Conservation (phyloP, 2,888 invertebrate genomes). For the Mactromeris polynyma region DNA sequence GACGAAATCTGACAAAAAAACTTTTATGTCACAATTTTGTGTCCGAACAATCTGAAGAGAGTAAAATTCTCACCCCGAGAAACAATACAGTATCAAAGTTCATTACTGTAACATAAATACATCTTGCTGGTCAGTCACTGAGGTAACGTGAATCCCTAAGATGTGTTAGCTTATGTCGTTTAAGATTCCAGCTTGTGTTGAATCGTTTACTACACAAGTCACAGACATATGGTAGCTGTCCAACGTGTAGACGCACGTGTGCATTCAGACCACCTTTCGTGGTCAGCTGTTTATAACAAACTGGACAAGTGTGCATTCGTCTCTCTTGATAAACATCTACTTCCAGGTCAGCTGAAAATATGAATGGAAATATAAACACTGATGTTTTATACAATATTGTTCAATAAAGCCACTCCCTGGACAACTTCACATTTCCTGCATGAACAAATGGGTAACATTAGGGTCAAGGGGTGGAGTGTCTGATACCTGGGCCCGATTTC, state of each 20-base stretch:
- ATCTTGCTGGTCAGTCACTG: not conserved
- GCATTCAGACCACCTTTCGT: not conserved
- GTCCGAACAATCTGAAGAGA: no score
- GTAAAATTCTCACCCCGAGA: no score
- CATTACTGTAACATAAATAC: not conserved
- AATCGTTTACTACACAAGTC: not conserved
- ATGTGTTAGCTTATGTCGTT: not conserved
- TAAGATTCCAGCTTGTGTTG: constrained; percentile 8
- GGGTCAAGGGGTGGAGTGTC: no score
- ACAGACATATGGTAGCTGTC: not conserved
- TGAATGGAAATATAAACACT: not conserved
- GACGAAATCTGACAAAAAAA: no score
- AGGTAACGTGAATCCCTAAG: not conserved
- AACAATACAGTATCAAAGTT: not conserved
- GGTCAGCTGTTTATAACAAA: not conserved
- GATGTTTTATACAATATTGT: not conserved
- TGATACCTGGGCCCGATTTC: no score
- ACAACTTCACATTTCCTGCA: no score
- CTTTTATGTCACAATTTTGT: no score
- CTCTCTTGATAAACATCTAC: not conserved
- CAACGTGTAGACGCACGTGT: not conserved
- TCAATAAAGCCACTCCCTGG: not conserved
- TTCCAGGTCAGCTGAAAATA: not conserved
- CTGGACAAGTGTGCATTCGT: not conserved
- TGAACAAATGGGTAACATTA: no score